A percentile compares a stretch with the other conserved stretches of the same genome.
phyloP scores from a whole-genome alignment of 2,797 vertebrate species.

The Leptatherina wallacei region DNA sequence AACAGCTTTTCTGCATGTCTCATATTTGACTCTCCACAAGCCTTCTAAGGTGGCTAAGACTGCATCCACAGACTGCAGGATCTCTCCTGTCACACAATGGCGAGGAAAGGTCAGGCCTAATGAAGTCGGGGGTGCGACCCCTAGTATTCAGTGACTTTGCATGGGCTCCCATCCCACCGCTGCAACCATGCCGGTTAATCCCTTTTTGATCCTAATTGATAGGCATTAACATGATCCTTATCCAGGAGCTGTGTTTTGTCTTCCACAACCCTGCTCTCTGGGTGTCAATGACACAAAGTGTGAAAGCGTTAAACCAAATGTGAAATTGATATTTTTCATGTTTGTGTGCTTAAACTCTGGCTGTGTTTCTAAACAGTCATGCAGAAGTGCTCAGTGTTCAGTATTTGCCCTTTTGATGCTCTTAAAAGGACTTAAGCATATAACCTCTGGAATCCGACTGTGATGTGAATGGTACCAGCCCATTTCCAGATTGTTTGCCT shows the following conservation, averaged over 20 bases:
- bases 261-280: slow-evolving; percentile 77
- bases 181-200: slow-evolving; percentile 84
- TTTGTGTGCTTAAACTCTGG: slow-evolving; percentile 78
- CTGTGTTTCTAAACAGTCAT: slow-evolving; percentile 69
- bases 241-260: slow-evolving; percentile 84
- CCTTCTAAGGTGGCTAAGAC: slow-evolving; percentile 62
- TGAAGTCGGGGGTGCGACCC: slow-evolving; percentile 86
- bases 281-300: slow-evolving; percentile 83
- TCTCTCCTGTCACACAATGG: slow-evolving; percentile 80
- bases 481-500: slow-evolving; percentile 74
- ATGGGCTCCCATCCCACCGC: slow-evolving; percentile 69
- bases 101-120: slow-evolving; percentile 90
- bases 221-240: slow-evolving; percentile 86
- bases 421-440: slow-evolving; percentile 78
- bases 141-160: slow-evolving; percentile 86
- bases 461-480: slow-evolving; percentile 77
- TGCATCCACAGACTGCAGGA: slow-evolving; percentile 65
- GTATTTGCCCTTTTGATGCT: slow-evolving; percentile 72
- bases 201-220: slow-evolving; percentile 87
- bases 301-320: slow-evolving; percentile 86
- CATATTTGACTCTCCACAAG: slow-evolving; percentile 69
- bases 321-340: slow-evolving; percentile 88
- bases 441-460: slow-evolving; percentile 77
- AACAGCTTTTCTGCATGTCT: slow-evolving; percentile 72
- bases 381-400: slow-evolving; percentile 64